A percentile compares a stretch with the other conserved stretches of the same genome.
Evolutionary conservation across 2,797 vertebrate genomes (phyloP).

Genomic region (Nyctalus aviator): DNA sequence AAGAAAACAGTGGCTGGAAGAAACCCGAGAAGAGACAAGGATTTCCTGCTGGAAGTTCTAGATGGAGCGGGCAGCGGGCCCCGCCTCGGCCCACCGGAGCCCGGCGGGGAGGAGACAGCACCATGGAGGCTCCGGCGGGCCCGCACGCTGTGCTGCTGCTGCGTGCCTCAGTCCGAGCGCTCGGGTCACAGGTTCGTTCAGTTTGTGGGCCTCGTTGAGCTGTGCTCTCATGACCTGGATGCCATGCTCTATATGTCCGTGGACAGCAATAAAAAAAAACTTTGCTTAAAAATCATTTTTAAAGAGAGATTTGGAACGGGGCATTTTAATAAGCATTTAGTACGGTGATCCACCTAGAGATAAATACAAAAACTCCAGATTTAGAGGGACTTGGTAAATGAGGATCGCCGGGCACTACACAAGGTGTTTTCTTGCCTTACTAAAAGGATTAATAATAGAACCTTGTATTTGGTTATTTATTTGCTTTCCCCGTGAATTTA

Average conservation of each 20-base stretch:
- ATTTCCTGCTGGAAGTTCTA: neutral
- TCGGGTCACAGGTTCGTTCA: neutral
- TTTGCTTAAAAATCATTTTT: neutral
- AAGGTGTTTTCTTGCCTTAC: neutral
- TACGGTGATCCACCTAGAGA: neutral
- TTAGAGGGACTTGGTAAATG: neutral
- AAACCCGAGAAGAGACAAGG: neutral
- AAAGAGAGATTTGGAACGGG: neutral
- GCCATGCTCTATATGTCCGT: neutral
- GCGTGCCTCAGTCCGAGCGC: neutral
- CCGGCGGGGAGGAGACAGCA: neutral
- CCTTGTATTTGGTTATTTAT: neutral
- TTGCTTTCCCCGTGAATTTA: neutral
- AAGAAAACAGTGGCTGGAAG: neutral
- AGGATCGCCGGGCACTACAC: neutral
- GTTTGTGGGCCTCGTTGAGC: neutral
- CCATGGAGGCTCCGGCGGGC: neutral
- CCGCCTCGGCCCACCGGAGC: neutral
- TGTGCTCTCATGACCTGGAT: neutral
- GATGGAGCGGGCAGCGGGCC: neutral
- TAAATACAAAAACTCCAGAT: conserved; percentile 7
- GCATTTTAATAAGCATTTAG: neutral
- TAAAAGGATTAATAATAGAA: neutral
- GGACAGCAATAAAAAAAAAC: neutral
- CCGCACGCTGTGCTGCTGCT: neutral